phyloP scores from a whole-genome alignment of 2,797 vertebrate species.

The Hephaestus fuliginosus region DNA sequence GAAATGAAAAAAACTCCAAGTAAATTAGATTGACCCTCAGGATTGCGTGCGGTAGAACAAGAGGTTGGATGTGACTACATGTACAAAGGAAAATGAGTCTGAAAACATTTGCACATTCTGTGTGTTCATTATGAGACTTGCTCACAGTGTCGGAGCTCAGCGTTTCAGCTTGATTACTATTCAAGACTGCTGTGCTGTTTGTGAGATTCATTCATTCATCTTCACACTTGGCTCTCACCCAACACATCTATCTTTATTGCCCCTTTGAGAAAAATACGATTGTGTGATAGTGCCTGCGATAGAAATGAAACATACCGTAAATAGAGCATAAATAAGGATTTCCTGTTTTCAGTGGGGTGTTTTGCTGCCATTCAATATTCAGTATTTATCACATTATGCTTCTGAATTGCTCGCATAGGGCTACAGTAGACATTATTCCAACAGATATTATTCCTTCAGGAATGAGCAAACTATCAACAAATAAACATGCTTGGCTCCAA shows the following conservation, averaged over 20 bases:
- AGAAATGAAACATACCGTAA: conserved; percentile 59
- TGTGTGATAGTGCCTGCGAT: conserved; percentile 35
- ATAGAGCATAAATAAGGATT: conserved; percentile 49
- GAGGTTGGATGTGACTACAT: conserved; percentile 28
- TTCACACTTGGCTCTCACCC: conserved; percentile 56
- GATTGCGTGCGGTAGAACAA: conserved; percentile 22
- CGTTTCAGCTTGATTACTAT: conserved; percentile 56
- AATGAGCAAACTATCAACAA: conserved; percentile 41
- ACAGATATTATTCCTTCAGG: conserved; percentile 43
- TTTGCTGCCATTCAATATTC: conserved; percentile 58
- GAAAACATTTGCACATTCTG: conserved; percentile 29
- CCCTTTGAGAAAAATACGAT: conserved; percentile 58
- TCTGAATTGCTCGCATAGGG: conserved; percentile 45
- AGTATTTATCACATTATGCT: conserved; percentile 54
- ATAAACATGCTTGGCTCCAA: conserved; percentile 27
- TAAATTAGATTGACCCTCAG: conserved; percentile 57
- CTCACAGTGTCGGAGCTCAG: conserved; percentile 1
- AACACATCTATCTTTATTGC: conserved; percentile 60
- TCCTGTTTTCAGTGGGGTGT: conserved; percentile 28
- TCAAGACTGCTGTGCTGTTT: conserved; percentile 35
- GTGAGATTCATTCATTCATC: conserved; percentile 54
- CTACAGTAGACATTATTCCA: conserved; percentile 42
- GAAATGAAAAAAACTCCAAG: conserved; percentile 48
- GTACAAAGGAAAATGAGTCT: conserved; percentile 27
- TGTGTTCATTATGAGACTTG: conserved; percentile 40